Base-by-base conservation (phyloP, 2,113 vertebrate species). In the Henicopernis longicauda region DNA sequence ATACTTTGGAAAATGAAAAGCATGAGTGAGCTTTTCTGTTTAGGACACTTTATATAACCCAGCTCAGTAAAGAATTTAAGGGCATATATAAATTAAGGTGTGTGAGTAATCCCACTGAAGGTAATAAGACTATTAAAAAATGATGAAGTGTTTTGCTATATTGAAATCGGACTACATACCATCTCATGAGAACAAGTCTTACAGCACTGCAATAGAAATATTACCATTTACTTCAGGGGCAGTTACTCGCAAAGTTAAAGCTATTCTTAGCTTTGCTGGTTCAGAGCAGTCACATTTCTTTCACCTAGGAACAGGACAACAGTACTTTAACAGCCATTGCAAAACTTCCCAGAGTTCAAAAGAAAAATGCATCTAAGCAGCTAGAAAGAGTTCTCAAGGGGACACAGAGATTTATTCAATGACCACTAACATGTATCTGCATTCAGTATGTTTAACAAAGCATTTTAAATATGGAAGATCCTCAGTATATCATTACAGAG, bases 231-330 rank as follows among this genome's bases (percentile, higher is more conserved):
- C 67, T 97, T 86, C 72, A 59, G 79, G 71, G 79, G 59, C 82
- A 82, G 62, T 69, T 76, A 45, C 42, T 87, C 76, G 36, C 66
- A 77, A 90, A 88, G 38, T 80, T 50, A 66, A 50, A 96, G 57
- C 45, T 96, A 82, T 86, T 96, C 59, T 90, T 93, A 92, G 54
- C 34, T 92, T 90, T 88, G 74, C 42, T 76, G 62, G n/a, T 77
- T 94, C 49, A 65, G 61, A 86, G 50, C 40, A 83, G 18, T 61
- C 58, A 36, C 8, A 8, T 86, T 79, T 90, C 40, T 89, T 89
- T 67, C 47, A 79, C 38, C 25, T 65, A 34, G 31, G 66, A 89
- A 57, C 5, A 88, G 36, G 89, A 31, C 13, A 90, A 31, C 50
- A 26, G 22, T 70, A 34, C 29, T 94, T 73, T 7, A 92, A 55